phyloP scores from a whole-genome alignment of 2,113 vertebrate species.

The Aphyosemion australe region DNA sequence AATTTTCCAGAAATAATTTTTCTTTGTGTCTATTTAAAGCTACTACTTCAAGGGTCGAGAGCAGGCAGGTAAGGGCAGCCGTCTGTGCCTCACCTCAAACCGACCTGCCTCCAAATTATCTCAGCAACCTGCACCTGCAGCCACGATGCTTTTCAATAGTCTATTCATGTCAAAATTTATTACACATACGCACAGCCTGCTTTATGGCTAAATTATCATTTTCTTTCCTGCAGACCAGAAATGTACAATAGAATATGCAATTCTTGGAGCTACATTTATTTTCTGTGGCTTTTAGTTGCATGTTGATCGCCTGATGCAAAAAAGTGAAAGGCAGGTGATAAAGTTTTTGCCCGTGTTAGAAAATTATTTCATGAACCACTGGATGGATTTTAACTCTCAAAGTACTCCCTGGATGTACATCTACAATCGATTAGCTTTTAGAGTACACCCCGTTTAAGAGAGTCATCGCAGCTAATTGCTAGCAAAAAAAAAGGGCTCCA shows the following conservation, averaged over 20 bases:
- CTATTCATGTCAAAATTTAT: conserved; percentile 62
- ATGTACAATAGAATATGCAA: not conserved
- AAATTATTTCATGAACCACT: too few relatives aligned
- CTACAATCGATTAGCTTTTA: too few relatives aligned
- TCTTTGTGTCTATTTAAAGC: conserved; percentile 54
- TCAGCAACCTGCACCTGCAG: conserved; percentile 68
- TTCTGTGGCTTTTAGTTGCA: not conserved
- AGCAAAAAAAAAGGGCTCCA: too few relatives aligned
- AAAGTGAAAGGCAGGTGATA: too few relatives aligned
- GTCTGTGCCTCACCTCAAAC: conserved; percentile 47
- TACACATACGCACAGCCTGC: conserved; percentile 39
- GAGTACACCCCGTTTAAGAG: too few relatives aligned
- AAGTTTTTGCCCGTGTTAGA: too few relatives aligned
- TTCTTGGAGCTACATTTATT: conserved; percentile 18
- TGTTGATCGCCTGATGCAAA: too few relatives aligned
- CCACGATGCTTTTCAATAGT: conserved; percentile 64
- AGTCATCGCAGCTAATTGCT: too few relatives aligned
- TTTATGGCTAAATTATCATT: conserved; percentile 43
- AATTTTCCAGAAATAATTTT: not conserved
- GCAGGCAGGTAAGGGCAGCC: conserved; percentile 60
- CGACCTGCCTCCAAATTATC: conserved; percentile 64
- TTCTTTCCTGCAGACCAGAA: conserved; percentile 16
- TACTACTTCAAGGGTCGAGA: conserved; percentile 30
- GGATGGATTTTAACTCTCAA: too few relatives aligned
- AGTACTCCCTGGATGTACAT: too few relatives aligned